Conservation (phyloP, 2,888 invertebrate genomes). For the Rhagophthalmus giganteus region DNA sequence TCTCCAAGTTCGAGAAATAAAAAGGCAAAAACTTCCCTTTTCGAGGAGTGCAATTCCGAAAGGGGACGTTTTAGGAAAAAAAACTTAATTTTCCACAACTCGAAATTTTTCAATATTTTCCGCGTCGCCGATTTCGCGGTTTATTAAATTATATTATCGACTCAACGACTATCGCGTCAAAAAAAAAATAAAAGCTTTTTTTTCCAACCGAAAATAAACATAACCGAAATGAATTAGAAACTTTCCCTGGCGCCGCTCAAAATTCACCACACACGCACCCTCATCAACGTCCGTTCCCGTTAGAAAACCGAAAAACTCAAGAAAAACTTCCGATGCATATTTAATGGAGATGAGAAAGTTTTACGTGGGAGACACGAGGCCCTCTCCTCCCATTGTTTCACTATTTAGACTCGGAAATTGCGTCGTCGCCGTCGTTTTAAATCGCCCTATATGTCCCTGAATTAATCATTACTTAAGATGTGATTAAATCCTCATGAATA, state of each 20-base stretch:
- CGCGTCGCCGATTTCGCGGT: no score
- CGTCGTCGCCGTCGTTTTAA: conserved; percentile 31
- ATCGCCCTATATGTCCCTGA: conserved; percentile 39
- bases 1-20: no score
- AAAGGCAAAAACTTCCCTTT: no score
- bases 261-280: conserved; percentile 30
- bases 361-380: no score
- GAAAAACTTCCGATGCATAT: conserved; percentile 36
- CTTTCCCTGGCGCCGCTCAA: conserved; percentile 1
- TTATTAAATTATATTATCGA: no score
- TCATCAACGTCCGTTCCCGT: conserved; percentile 33
- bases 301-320: conserved; percentile 32
- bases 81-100: background rate
- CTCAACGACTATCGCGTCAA: background rate
- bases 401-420: conserved; percentile 21
- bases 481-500: conserved; percentile 42
- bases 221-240: no score
- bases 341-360: conserved; percentile 38
- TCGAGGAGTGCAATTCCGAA: no score
- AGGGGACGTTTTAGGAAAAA: no score
- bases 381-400: no score
- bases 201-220: no score
- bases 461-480: conserved; percentile 40
- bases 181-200: background rate
- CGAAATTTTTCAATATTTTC: background rate